Conservation (phyloP, 2,888 invertebrate genomes). For the Drosophila trichaetosa region DNA sequence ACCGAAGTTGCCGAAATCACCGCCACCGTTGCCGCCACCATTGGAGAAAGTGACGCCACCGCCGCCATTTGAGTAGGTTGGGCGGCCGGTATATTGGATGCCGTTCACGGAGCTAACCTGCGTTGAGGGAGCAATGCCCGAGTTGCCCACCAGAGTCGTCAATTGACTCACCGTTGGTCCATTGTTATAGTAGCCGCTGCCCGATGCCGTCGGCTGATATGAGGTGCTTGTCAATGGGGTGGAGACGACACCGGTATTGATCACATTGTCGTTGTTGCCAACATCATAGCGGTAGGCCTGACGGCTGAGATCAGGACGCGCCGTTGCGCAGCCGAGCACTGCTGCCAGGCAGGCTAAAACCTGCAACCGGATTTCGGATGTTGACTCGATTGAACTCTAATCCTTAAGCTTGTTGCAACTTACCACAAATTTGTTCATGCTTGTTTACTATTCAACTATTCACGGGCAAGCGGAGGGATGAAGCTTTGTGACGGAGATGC, state of each 20-base stretch:
- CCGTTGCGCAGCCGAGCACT: constrained; percentile 57
- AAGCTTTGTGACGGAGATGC: constrained; percentile 56
- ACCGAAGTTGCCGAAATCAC: background rate
- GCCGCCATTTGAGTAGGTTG: constrained; percentile 27
- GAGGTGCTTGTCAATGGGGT: constrained; percentile 60
- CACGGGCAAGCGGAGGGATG: constrained; percentile 6
- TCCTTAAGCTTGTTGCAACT: constrained; percentile 36
- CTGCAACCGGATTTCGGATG: constrained; percentile 40
- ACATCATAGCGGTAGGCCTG: constrained; percentile 77
- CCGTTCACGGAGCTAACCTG: constrained; percentile 16
- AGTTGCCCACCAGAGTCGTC: constrained; percentile 14
- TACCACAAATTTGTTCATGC: constrained; percentile 79
- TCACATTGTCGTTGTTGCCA: constrained; percentile 56
- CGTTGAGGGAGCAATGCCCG: constrained; percentile 38
- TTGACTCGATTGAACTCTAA: background rate
- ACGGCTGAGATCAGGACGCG: constrained; percentile 81
- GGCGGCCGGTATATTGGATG: constrained; percentile 21
- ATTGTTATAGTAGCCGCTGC: constrained; percentile 61
- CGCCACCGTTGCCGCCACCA: constrained; percentile 1
- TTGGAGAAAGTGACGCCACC: constrained; percentile 37
- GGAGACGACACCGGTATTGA: constrained; percentile 47
- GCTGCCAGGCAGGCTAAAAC: constrained; percentile 71
- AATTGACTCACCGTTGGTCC: constrained; percentile 63
- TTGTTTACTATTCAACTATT: constrained; percentile 5
- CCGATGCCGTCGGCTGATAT: constrained; percentile 72